phyloP scores from a whole-genome alignment of 2,797 vertebrate species.

The Dermochelys coriacea region DNA sequence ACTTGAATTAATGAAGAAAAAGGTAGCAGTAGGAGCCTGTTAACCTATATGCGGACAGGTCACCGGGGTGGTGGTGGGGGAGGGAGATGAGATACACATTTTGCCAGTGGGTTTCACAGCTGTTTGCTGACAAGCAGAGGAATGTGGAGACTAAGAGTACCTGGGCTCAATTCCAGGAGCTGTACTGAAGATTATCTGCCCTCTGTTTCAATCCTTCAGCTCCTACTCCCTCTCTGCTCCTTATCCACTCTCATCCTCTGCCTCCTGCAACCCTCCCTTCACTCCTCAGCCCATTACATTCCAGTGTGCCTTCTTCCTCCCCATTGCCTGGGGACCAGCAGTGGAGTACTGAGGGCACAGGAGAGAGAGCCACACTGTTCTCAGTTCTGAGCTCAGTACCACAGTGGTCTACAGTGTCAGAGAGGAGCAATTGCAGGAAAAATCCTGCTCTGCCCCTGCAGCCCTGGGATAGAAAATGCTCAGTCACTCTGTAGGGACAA shows the following conservation, averaged over 20 bases:
- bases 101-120: not conserved
- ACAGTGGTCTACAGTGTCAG: not conserved
- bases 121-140: not conserved
- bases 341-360: not conserved
- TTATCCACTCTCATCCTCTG: not conserved
- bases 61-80: not conserved
- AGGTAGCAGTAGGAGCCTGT: not conserved
- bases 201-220: not conserved
- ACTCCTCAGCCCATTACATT: not conserved
- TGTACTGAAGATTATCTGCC: not conserved
- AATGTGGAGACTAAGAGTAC: not conserved
- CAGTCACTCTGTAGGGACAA: rapidly evolving
- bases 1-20: not conserved
- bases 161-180: not conserved
- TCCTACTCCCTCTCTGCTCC: not conserved
- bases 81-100: not conserved
- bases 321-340: rapidly evolving
- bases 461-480: rapidly evolving
- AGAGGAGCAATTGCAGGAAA: rapidly evolving
- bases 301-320: not conserved
- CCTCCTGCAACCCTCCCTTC: not conserved
- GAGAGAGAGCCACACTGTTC: rapidly evolving
- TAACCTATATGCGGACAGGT: not conserved
- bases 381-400: not conserved
- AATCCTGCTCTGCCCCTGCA: rapidly evolving